These are phyloP conservation scores for Odontamblyopus rebecca DNA, from an alignment of 2,797 vertebrate genomes.

Conservation along the genomic window DNA sequence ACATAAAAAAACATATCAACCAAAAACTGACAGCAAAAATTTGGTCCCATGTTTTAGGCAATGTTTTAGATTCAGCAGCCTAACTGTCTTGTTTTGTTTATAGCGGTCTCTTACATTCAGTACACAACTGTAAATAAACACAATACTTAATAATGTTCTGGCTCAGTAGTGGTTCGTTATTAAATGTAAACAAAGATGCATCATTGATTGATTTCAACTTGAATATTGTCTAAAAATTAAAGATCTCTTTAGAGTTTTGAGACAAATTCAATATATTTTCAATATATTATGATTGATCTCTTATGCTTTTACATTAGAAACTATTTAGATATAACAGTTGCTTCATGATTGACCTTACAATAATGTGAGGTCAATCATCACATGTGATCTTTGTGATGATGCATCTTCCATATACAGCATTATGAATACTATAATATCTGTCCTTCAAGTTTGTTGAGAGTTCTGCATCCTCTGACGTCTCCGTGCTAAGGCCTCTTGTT, in stretches of 20 bases:
- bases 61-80: not conserved
- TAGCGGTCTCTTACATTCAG: not conserved
- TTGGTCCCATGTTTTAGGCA: constrained; percentile 8
- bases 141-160: not conserved
- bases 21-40: not conserved
- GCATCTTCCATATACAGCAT: not conserved
- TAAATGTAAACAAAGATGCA: constrained; percentile 12
- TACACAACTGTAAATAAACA: constrained; percentile 20
- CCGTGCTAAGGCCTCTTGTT: constrained; percentile 88
- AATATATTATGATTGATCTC: not conserved
- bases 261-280: not conserved
- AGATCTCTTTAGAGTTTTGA: constrained; percentile 4
- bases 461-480: constrained; percentile 80
- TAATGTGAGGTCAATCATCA: too few relatives aligned
- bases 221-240: not conserved
- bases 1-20: not conserved
- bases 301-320: constrained; percentile 17
- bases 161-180: not conserved
- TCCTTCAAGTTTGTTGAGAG: constrained; percentile 55
- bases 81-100: not conserved
- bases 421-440: not conserved
- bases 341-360: constrained; percentile 3
- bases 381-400: not conserved
- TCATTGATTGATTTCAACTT: constrained; percentile 13
- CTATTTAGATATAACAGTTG: constrained; percentile 1